Evolutionary conservation across 2,797 vertebrate species (phyloP).

Genomic region (Acanthopagrus latus): DNA sequence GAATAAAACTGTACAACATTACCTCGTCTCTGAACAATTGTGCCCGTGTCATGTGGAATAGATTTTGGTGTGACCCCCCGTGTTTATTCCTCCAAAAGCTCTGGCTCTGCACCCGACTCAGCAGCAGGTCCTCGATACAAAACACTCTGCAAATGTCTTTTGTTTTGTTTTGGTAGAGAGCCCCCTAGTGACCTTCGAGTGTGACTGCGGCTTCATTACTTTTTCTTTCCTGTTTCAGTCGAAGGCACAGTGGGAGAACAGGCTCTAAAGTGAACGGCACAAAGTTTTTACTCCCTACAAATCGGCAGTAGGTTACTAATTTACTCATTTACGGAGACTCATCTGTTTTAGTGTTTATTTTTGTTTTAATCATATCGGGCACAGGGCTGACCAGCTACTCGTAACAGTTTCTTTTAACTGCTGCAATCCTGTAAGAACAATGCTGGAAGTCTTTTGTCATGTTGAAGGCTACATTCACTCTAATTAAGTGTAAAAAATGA

Average conservation of each 20-base stretch:
- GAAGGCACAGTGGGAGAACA: background rate
- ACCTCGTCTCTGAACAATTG: no score
- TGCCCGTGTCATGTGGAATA: no score
- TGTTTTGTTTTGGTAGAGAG: no score
- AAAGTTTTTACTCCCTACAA: background rate
- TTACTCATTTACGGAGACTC: background rate
- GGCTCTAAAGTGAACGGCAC: background rate
- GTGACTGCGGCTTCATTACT: background rate
- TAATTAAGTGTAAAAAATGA: background rate
- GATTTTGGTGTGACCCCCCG: no score
- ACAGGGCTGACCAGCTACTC: background rate
- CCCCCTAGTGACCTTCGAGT: background rate
- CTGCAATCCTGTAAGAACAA: background rate
- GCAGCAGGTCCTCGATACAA: no score
- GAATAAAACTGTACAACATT: no score
- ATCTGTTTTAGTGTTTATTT: slow-evolving; percentile 7
- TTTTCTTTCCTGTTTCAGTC: background rate
- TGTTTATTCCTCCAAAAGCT: no score
- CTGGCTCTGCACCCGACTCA: no score
- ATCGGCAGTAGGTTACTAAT: background rate
- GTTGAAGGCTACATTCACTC: background rate
- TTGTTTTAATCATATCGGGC: slow-evolving; percentile 9
- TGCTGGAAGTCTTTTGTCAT: background rate
- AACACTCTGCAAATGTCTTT: no score
- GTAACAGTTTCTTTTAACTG: background rate